Evolutionary conservation across 2,797 vertebrate species (phyloP).

Genomic region (Malurus splendens): DNA sequence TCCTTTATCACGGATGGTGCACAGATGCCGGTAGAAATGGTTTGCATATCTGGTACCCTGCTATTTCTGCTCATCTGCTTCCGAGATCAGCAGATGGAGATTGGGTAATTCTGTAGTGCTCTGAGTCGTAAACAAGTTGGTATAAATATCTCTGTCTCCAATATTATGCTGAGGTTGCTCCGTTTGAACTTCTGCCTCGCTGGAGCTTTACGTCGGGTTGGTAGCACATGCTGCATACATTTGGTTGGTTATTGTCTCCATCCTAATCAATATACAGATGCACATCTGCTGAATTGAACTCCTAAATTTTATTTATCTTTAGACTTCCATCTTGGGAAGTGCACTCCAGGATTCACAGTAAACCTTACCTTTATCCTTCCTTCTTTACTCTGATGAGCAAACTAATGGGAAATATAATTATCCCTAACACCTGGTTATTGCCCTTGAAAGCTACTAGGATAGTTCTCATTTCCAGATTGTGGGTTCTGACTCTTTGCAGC

Average conservation of each 20-base stretch:
- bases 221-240: background rate
- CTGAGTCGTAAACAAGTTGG: background rate
- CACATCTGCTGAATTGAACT: background rate
- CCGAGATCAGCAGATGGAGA: conserved; percentile 39
- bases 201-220: background rate
- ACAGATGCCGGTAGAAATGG: background rate
- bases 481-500: background rate
- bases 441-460: background rate
- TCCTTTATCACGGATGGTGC: background rate
- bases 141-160: conserved; percentile 15
- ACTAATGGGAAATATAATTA: background rate
- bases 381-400: background rate
- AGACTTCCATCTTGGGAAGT: background rate
- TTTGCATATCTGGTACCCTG: conserved; percentile 2
- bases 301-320: background rate
- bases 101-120: background rate
- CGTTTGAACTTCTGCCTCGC: background rate
- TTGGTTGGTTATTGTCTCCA: background rate
- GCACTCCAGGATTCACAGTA: fast-evolving
- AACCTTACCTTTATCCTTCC: background rate
- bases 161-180: conserved; percentile 10
- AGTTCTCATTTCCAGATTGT: background rate
- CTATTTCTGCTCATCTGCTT: conserved; percentile 8
- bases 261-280: background rate
- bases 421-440: background rate